Conservation (phyloP, 2,888 invertebrate genomes). For the Tribolium freemani region DNA sequence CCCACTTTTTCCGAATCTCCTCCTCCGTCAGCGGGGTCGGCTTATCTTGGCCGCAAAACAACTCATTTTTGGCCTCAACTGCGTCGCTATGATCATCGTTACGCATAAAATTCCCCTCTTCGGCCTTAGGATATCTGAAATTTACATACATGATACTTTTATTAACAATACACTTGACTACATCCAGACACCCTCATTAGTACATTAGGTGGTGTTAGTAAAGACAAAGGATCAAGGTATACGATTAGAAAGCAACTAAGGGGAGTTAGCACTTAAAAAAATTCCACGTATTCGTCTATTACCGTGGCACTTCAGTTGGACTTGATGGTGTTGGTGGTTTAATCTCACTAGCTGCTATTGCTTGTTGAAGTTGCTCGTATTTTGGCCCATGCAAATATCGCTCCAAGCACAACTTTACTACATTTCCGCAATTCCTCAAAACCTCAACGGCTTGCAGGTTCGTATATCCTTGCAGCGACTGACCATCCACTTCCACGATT, state of each 20-base stretch:
- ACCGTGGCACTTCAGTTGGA: slow-evolving; percentile 72
- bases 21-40: slow-evolving; percentile 72
- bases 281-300: slow-evolving; percentile 58
- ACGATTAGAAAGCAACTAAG: slow-evolving; percentile 56
- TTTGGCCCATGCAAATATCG: slow-evolving; percentile 92
- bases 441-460: slow-evolving; percentile 99
- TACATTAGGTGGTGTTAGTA: slow-evolving; percentile 50
- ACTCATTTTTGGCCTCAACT: slow-evolving; percentile 62
- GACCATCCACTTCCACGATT: slow-evolving; percentile 97
- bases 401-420: slow-evolving; percentile 90
- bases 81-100: slow-evolving; percentile 51
- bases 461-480: slow-evolving; percentile 93
- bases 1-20: slow-evolving; percentile 86
- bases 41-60: slow-evolving; percentile 56
- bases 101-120: slow-evolving; percentile 61
- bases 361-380: slow-evolving; percentile 89
- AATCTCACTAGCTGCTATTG: slow-evolving; percentile 86
- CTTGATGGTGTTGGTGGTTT: slow-evolving; percentile 72
- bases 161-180: slow-evolving; percentile 50
- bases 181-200: slow-evolving; percentile 58
- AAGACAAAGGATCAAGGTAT: slow-evolving; percentile 50
- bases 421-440: slow-evolving; percentile 91
- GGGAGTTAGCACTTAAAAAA: slow-evolving; percentile 56
- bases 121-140: slow-evolving; percentile 67
- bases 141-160: slow-evolving; percentile 60